Evolutionary conservation across 2,888 invertebrate species (phyloP), one percentile per base, ranked within the genome.

Genomic region (Megaustenia siamemsis): DNA sequence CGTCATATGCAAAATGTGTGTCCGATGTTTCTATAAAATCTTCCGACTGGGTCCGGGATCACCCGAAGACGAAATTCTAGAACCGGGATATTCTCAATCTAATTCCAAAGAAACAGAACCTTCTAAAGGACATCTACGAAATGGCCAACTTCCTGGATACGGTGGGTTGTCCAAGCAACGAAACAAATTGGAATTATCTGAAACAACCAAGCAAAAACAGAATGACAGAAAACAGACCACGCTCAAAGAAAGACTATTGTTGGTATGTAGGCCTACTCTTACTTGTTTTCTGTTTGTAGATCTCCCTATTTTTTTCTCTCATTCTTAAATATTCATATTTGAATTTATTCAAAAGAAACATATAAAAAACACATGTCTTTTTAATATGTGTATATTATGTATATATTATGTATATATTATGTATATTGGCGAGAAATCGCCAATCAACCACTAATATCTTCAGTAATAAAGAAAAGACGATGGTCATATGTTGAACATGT

Each of bases 161-260:
- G 82, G 82, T 0, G 82, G 71, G n/a, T 56, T 77, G 77, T 38
- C 56, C 53, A 77, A 35, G 40, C 38, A 69, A 28, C 38, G 56
- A 38, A 71, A 71, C n/a, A 82, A 73, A 21, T 56, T 82, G 82
- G 82, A 82, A 35, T 56, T 82, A 35, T 82, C 82, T 21, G 82
- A 82, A 71, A 53, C 73, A 35, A 73, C 82, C 32, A 82, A 60
- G 38, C 73, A 75, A 38, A 56, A 63, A 28, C 73, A 82, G 63
- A 73, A 49, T 28, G 43, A 32, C 12, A 35, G 8, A 40, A 28
- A 43, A 6, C 75, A 82, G 8, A 40, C 21, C 28, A 75, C 60
- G 45, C 12, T 69, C 0, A 68, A 49, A 35, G 69, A 80, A 2
- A 80, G 69, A 69, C 15, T 18, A 2, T 6, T 68, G 15, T 49